A percentile compares a stretch with the other conserved stretches of the same genome.
Conservation (phyloP, 2,797 vertebrate species). For the Cryptoblepharus egeriae region DNA sequence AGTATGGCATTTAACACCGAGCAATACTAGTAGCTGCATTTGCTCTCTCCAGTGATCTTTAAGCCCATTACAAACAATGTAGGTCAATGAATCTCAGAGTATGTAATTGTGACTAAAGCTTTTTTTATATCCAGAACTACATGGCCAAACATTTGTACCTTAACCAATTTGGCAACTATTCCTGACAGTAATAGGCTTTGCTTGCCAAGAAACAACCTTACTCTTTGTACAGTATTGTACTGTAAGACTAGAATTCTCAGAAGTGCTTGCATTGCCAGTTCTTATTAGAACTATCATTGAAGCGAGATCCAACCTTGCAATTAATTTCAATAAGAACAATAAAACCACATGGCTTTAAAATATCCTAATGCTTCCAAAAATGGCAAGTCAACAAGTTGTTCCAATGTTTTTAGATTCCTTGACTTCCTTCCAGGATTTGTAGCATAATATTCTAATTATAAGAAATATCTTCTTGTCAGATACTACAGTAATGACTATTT, state of each 20-base stretch:
- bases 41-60: background rate
- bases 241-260: background rate
- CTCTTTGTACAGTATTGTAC: background rate
- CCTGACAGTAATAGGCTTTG: background rate
- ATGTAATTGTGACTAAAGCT: conserved; percentile 7
- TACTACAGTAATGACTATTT: background rate
- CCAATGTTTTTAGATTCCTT: background rate
- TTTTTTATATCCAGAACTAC: background rate
- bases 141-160: conserved; percentile 11
- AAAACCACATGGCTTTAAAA: background rate
- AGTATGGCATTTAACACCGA: background rate
- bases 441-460: background rate
- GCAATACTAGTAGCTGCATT: background rate
- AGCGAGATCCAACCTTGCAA: background rate
- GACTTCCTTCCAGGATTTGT: background rate
- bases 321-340: background rate
- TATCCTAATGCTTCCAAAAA: background rate
- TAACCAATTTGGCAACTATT: conserved; percentile 12
- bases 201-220: conserved; percentile 2
- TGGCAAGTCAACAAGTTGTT: background rate
- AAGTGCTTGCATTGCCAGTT: background rate
- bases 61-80: background rate
- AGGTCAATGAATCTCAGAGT: background rate
- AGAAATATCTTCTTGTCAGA: background rate
- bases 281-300: background rate